A percentile compares a stretch with the other conserved stretches of the same genome.
These are phyloP conservation scores for Acanthosepion pharaonis DNA, from an alignment of 2,888 invertebrate species.

Conservation along the genomic window DNA sequence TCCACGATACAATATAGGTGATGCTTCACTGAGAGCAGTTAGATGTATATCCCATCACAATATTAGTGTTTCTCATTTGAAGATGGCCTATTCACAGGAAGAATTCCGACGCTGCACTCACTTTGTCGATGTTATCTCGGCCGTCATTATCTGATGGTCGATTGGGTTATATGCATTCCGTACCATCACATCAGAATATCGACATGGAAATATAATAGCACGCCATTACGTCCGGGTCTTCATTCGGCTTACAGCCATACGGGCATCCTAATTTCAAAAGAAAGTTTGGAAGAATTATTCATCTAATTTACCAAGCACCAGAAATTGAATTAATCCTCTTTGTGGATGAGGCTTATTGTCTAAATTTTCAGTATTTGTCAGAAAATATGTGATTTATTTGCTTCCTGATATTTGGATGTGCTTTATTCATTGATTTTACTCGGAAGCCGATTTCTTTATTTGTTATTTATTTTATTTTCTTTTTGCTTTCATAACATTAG, in stretches of 20 bases:
- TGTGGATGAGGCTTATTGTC: too few relatives aligned
- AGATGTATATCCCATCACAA: neutral
- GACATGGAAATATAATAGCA: neutral
- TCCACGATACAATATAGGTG: neutral
- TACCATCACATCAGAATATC: neutral
- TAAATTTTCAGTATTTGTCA: too few relatives aligned
- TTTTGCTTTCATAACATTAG: too few relatives aligned
- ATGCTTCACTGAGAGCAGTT: neutral
- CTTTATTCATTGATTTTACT: too few relatives aligned
- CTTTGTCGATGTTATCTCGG: neutral
- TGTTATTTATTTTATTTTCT: too few relatives aligned
- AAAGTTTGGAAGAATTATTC: neutral
- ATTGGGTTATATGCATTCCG: neutral
- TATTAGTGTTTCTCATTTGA: neutral
- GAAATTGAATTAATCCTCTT: neutral
- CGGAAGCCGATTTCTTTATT: too few relatives aligned
- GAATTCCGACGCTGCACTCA: neutral
- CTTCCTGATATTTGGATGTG: too few relatives aligned
- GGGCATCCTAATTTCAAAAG: neutral
- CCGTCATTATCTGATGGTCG: neutral
- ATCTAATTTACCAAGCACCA: neutral
- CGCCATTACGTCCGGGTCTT: neutral
- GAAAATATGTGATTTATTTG: too few relatives aligned
- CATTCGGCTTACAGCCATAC: neutral
- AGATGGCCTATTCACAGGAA: neutral